phyloP scores from a whole-genome alignment of 64 coral and sea anemone genomes.

The Porites lutea region DNA sequence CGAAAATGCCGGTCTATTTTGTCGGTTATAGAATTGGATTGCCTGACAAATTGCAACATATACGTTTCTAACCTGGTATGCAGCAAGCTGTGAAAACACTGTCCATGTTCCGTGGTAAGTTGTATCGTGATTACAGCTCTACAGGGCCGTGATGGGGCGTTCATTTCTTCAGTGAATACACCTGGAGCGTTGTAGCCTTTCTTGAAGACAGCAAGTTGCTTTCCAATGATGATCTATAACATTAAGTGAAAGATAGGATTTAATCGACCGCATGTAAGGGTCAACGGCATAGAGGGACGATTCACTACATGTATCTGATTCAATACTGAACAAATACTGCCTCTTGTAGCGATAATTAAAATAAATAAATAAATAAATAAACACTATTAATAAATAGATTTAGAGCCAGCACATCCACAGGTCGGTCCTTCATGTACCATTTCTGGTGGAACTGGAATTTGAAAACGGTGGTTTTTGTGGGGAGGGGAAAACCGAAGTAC shows the following conservation, averaged over 20 bases:
- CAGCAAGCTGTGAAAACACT: constrained; percentile 56
- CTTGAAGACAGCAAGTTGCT: constrained; percentile 31
- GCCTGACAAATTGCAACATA: background rate
- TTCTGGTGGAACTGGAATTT: too few species aligned
- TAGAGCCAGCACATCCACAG: too few species aligned
- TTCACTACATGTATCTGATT: background rate
- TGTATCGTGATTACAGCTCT: constrained; percentile 18
- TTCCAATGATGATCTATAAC: constrained; percentile 54
- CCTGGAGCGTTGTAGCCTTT: constrained; percentile 55
- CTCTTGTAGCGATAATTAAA: too few species aligned
- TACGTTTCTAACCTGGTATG: constrained; percentile 38
- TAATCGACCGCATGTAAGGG: background rate
- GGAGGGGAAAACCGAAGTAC: too few species aligned
- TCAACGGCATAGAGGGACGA: background rate
- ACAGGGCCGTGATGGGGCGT: constrained; percentile 15
- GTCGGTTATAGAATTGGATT: too few species aligned
- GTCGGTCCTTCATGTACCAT: too few species aligned
- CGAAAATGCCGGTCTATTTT: too few species aligned
- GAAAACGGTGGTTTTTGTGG: too few species aligned
- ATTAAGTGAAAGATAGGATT: background rate
- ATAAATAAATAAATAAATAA: too few species aligned
- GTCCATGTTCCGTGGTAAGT: constrained; percentile 51
- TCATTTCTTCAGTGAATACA: constrained; percentile 27
- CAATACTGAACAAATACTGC: too few species aligned
- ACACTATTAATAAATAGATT: too few species aligned